A percentile compares a stretch with the other conserved stretches of the same genome.
Evolutionary conservation across 2,888 invertebrate genomes (phyloP).

Genomic region (Spisula solida): DNA sequence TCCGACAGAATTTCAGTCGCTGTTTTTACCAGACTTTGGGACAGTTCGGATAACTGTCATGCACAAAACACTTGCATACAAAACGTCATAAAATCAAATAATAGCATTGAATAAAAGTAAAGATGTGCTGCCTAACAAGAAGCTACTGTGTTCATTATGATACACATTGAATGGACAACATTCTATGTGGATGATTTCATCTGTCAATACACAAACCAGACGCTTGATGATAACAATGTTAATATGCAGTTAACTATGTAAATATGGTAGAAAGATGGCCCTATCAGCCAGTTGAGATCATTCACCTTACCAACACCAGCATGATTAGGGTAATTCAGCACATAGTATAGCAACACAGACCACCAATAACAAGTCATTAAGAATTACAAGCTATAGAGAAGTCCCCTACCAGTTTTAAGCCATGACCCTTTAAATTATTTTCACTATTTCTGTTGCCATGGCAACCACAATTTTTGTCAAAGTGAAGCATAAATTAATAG

Average conservation of each 20-base stretch:
- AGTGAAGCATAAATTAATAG: no score
- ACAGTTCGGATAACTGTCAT: background rate
- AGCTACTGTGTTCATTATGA: background rate
- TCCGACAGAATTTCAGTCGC: no score
- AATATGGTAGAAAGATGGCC: slow-evolving; percentile 25
- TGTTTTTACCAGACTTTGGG: no score
- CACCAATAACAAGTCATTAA: no score
- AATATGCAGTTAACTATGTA: slow-evolving; percentile 13
- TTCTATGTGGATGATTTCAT: background rate
- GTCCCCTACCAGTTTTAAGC: no score
- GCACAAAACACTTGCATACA: background rate
- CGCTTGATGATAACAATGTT: background rate
- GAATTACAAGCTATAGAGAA: no score
- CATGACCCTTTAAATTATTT: no score
- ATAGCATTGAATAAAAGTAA: background rate
- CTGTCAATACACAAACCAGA: background rate
- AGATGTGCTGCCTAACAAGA: slow-evolving; percentile 31
- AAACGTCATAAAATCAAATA: background rate
- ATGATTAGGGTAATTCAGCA: background rate
- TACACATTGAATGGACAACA: background rate
- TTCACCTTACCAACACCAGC: background rate
- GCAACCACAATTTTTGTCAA: no score
- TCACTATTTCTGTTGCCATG: no score
- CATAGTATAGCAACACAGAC: background rate
- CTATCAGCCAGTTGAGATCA: slow-evolving; percentile 33